Evolutionary conservation across 2,797 vertebrate genomes (phyloP).

Genomic region (Coluber constrictor): DNA sequence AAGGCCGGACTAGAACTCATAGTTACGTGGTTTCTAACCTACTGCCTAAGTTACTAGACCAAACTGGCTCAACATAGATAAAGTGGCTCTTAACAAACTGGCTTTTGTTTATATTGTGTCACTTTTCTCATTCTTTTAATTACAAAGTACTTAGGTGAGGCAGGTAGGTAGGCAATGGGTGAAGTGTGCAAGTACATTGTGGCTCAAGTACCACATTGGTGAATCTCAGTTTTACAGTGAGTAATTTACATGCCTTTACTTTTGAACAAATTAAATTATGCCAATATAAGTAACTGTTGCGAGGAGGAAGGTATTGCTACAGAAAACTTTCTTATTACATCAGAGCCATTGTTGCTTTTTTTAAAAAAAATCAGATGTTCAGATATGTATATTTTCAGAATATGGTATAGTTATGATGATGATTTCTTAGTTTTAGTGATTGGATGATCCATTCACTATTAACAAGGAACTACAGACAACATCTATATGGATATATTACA

Average conservation of each 20-base stretch:
- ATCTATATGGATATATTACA: neutral
- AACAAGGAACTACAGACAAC: neutral
- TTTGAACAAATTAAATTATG: neutral
- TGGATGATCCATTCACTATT: neutral
- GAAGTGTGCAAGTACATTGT: neutral
- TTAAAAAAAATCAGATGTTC: neutral
- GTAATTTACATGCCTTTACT: neutral
- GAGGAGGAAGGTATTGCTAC: neutral
- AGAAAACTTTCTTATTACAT: neutral
- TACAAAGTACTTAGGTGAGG: neutral
- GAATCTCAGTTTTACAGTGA: neutral
- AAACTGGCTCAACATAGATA: neutral
- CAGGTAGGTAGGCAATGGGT: neutral
- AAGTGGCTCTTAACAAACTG: neutral
- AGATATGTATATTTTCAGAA: neutral
- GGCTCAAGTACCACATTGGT: neutral
- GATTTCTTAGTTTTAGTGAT: neutral
- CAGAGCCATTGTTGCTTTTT: neutral
- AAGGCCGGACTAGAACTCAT: neutral
- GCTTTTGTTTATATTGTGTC: neutral
- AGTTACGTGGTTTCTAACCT: neutral
- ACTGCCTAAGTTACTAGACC: neutral
- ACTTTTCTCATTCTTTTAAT: neutral
- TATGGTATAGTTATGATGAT: neutral
- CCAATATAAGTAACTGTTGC: neutral